Base-by-base conservation (phyloP, 2,888 invertebrate species). In the Malthinus flaveolus region DNA sequence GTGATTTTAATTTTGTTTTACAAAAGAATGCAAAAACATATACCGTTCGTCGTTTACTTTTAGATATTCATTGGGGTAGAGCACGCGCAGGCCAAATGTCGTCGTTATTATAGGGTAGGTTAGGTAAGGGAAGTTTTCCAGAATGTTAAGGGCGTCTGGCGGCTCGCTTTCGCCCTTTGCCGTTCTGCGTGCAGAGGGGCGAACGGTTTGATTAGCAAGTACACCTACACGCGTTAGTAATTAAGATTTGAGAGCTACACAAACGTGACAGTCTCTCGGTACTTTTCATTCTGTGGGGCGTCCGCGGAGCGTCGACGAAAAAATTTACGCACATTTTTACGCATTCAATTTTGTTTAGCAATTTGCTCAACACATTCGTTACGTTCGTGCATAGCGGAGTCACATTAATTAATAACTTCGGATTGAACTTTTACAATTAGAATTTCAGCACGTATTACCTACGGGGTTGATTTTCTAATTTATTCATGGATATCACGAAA, bases 31-130 rank as follows among this genome's bases (percentile, higher is more conserved):
- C 58, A 59, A 59, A 61, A 66, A 57, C n/a, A n/a, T n/a, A n/a
- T 56, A 67, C 67, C 61, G 61, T 49, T 59, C 55, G 55, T 56
- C 61, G 64, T 45, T 23, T 49, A 49, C 49, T 50, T 49, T 31
- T 44, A 66, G 67, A 52, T 67, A 70, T 68, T 68, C 69, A 68
- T 66, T 66, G 61, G 59, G 65, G 61, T 64, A 63, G 61, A 64
- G 64, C 70, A 68, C 67, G 67, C 66, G 70, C 65, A 66, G 63
- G 68, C 69, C 70, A 68, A 70, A 70, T 70, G 70, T 68, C 69
- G 66, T 63, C 66, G 61, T 68, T 68, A 69, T 70, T 67, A 68
- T 65, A 61, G 68, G 67, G 68, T 68, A 68, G 66, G 67, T 65
- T 68, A 68, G 64, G 67, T 64, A 65, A 59, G 67, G 67, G 60